Evolutionary conservation across 2,797 vertebrate genomes (phyloP).

Genomic region (Mormyrops attenuatus): DNA sequence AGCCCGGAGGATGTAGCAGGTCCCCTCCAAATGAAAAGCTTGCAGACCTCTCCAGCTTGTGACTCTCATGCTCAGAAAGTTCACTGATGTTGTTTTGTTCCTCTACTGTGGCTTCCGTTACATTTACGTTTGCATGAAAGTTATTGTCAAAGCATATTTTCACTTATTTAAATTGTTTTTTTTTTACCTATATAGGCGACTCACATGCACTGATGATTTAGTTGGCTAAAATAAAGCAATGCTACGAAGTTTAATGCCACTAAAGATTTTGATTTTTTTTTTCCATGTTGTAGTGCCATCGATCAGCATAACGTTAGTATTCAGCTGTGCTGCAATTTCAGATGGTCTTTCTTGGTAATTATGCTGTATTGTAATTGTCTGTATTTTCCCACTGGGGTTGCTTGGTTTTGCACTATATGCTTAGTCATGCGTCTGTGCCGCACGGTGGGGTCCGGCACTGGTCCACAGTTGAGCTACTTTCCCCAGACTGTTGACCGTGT

Average conservation of each 20-base stretch:
- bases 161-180: background rate
- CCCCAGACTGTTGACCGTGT: background rate
- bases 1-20: background rate
- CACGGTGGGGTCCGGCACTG: background rate
- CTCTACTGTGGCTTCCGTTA: background rate
- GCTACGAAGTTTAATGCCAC: background rate
- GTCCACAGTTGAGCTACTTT: background rate
- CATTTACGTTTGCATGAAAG: background rate
- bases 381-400: background rate
- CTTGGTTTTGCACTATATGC: background rate
- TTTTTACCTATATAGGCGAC: background rate
- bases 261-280: background rate
- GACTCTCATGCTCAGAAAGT: conserved; percentile 19
- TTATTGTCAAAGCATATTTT: background rate
- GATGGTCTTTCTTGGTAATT: background rate
- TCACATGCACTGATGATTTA: background rate
- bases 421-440: background rate
- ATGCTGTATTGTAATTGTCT: background rate
- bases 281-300: background rate
- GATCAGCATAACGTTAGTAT: background rate
- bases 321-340: background rate
- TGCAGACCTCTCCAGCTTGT: conserved; percentile 8
- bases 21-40: background rate
- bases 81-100: conserved; percentile 23
- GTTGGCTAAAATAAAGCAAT: background rate